Evolutionary conservation across 2,797 vertebrate genomes (phyloP).

Genomic region (Etheostoma perlongum): DNA sequence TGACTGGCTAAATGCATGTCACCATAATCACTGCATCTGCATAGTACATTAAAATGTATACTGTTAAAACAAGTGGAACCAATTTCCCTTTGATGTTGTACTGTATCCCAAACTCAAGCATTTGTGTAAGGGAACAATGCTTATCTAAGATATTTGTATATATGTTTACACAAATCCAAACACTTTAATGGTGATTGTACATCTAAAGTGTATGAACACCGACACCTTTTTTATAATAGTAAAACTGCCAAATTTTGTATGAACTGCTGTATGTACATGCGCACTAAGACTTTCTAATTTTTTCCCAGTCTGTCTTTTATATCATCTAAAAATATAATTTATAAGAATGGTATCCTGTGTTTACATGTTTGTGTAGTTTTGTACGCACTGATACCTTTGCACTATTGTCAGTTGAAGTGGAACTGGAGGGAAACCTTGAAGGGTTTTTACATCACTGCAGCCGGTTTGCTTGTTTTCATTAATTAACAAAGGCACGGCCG

Average conservation of each 20-base stretch:
- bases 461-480: constrained; percentile 46
- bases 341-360: constrained; percentile 28
- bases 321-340: constrained; percentile 57
- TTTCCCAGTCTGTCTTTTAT: constrained; percentile 46
- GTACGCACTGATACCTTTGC: constrained; percentile 5
- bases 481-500: constrained; percentile 47
- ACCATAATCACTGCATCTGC: constrained; percentile 4
- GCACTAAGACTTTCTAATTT: constrained; percentile 30
- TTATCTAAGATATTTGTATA: neutral
- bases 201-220: neutral
- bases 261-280: constrained; percentile 23
- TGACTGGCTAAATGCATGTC: constrained; percentile 3
- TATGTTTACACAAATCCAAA: constrained; percentile 3
- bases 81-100: neutral
- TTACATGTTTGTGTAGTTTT: neutral
- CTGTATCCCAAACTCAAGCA: neutral
- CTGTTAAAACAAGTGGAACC: neutral
- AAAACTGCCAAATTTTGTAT: constrained; percentile 46
- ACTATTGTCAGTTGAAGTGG: constrained; percentile 7
- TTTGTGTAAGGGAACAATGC: constrained; percentile 5
- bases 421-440: constrained; percentile 29
- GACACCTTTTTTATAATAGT: neutral
- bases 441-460: constrained; percentile 40
- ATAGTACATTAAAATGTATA: constrained; percentile 12
- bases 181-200: neutral